Evolutionary conservation across 2,797 vertebrate species (phyloP).

Genomic region (Parambassis ranga): DNA sequence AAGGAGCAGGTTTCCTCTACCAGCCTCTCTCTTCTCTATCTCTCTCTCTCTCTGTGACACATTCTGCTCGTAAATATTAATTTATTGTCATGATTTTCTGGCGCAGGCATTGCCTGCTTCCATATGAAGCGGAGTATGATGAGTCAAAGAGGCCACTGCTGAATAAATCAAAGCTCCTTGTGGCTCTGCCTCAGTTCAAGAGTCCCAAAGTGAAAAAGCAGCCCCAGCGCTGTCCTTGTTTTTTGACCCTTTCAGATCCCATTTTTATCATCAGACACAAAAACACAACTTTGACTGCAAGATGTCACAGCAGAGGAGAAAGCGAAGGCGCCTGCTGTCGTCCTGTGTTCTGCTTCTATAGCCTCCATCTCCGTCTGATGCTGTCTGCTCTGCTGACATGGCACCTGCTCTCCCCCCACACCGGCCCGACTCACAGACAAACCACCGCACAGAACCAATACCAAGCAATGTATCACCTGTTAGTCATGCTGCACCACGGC

Average conservation of each 20-base stretch:
- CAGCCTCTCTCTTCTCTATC: background rate
- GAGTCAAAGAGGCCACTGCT: slow-evolving; percentile 53
- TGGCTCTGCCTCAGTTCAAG: slow-evolving; percentile 41
- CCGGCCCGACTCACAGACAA: slow-evolving; percentile 18
- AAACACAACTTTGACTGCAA: background rate
- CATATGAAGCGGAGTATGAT: slow-evolving; percentile 20
- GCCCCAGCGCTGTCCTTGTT: background rate
- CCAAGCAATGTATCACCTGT: slow-evolving; percentile 61
- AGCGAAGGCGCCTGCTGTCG: background rate
- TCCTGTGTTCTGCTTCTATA: slow-evolving; percentile 13
- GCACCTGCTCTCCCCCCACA: slow-evolving; percentile 53
- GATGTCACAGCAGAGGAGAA: background rate
- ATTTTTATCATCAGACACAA: background rate
- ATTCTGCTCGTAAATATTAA: slow-evolving; percentile 54
- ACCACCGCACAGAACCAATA: slow-evolving; percentile 44
- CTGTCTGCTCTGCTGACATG: slow-evolving; percentile 64
- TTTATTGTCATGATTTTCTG: slow-evolving; percentile 35
- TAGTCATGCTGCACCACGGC: slow-evolving; percentile 58
- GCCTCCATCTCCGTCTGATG: slow-evolving; percentile 48
- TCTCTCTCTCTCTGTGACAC: slow-evolving; percentile 21
- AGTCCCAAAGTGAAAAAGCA: slow-evolving; percentile 1
- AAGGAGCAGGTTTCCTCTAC: background rate
- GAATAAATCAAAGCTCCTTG: slow-evolving; percentile 54
- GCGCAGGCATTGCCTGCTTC: slow-evolving; percentile 15
- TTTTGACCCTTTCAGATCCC: background rate